Base-by-base conservation (phyloP, 2,888 invertebrate species). In the Synergus laeviventris region DNA sequence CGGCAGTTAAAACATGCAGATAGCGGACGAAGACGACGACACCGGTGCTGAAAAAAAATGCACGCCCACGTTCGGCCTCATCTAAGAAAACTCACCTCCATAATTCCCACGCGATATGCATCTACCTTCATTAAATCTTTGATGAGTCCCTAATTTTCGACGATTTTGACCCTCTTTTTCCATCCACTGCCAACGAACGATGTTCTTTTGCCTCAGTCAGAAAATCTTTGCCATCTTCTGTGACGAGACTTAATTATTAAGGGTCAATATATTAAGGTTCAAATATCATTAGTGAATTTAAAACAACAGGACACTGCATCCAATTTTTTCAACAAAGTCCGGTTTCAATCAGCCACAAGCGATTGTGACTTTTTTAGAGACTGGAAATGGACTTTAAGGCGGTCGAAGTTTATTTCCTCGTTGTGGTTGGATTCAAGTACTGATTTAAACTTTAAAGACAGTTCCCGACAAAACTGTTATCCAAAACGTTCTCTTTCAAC, bases 1-100 rank as follows among this genome's bases (percentile, higher is more conserved):
- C 74, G 79, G 70, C 81, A 79, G 81, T 84, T 83, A 81, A 84
- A 80, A 83, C 78, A 73, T 59, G 73, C 75, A 64, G 76, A 79
- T 79, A 78, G 78, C 70, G 76, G 61, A 59, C 45, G 66, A 60
- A 76, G 59, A 76, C 75, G 76, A 66, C 73, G 78, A 66, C 73
- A 73, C 74, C 45, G 77, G 74, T 66, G 31, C 70, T 70, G 49
- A 73, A 76, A 74, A 31, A 76, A 38, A 74, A 76, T 66, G 70
- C 74, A 42, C 80, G 59, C 76, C 79, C 74, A 77, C 80, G 76
- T 75, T 74, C 78, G 74, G 74, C 64, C 78, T 74, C 78, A 81
- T 79, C 81, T 81, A 79, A 78, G 77, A 64, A 76, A 76, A 74
- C 75, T 77, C 76, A 75, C 78, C 78, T 78, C 74, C 78, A 79